Evolutionary conservation across 2,797 vertebrate genomes (phyloP), one percentile per base, ranked within the genome.

Genomic region (Bovichtus diacanthus): DNA sequence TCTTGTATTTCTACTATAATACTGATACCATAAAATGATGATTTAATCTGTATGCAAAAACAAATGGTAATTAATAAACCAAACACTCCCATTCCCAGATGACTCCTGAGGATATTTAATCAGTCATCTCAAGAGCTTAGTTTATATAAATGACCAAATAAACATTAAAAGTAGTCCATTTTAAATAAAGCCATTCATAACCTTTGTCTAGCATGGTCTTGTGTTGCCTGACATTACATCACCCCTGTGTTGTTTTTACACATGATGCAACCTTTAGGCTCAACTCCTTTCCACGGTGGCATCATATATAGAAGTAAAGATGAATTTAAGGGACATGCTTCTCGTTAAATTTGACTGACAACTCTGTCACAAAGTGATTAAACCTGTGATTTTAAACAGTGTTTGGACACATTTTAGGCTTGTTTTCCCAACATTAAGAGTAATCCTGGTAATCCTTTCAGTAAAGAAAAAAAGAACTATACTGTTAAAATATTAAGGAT

Each of bases 151-250:
- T 56, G 2, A 61, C 36, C 36, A 58, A 41, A 59, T 59, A 47
- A 70, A 70, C 59, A 78, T 71, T 54, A 58, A 54, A 75, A 53
- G 46, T 11, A 15, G 27, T 75, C 47, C 25, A 53, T 64, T 88
- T 86, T 81, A 82, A 90, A 77, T 70, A 87, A 39, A 79, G 83
- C 67, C 23, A 56, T 54, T 83, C 83, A 87, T 88, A 89, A 92
- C 81, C 86, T 83, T 83, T 89, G 86, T 92, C 90, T 88, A 78
- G 81, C 80, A 77, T 72, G 80, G 87, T 79, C 84, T 83, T 77
- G 81, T 90, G 83, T 94, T 94, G 90, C 92, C 85, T 86, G 88
- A 88, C 87, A 87, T 95, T 94, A 93, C 93, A 95, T 94, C 93
- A 94, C 63, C 93, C 82, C 76, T 60, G 70, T 81, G 81, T 74